Evolutionary conservation across 2,113 vertebrate species (phyloP).

Genomic region (Agelaius tricolor): DNA sequence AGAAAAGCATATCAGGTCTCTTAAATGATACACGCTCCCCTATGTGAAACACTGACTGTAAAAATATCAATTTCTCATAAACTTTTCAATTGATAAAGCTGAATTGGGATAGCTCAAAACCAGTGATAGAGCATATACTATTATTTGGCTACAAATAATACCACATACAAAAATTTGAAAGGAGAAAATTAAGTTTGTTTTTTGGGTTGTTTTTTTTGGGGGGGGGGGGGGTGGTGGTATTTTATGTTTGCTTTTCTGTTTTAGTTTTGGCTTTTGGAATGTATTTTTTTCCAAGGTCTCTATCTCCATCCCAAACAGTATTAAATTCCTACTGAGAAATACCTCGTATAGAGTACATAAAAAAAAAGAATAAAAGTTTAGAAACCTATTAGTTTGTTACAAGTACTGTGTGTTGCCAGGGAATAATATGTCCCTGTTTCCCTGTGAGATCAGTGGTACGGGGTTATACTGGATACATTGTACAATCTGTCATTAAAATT

Average conservation of each 20-base stretch:
- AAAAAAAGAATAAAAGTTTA: not conserved
- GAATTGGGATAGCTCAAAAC: not conserved
- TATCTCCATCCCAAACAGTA: not conserved
- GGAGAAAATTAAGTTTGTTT: not conserved
- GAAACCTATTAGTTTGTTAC: not conserved
- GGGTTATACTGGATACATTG: not conserved
- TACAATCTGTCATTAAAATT: not conserved
- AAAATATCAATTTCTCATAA: not conserved
- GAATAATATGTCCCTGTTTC: not conserved
- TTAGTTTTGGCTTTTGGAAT: not conserved
- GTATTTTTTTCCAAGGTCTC: accelerated
- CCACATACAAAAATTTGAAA: not conserved
- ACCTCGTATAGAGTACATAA: accelerated
- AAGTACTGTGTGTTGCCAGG: not conserved
- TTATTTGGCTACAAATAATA: not conserved
- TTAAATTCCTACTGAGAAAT: not conserved
- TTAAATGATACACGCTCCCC: not conserved
- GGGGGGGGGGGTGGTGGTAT: too few relatives aligned
- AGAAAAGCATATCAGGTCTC: not conserved
- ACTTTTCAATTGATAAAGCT: not conserved
- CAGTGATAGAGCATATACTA: not conserved
- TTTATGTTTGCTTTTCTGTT: not conserved
- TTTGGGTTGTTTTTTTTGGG: not conserved
- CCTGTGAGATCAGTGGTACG: not conserved
- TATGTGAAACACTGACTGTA: not conserved